Conservation (phyloP, 2,113 vertebrate species). For the Bubo scandiacus region DNA sequence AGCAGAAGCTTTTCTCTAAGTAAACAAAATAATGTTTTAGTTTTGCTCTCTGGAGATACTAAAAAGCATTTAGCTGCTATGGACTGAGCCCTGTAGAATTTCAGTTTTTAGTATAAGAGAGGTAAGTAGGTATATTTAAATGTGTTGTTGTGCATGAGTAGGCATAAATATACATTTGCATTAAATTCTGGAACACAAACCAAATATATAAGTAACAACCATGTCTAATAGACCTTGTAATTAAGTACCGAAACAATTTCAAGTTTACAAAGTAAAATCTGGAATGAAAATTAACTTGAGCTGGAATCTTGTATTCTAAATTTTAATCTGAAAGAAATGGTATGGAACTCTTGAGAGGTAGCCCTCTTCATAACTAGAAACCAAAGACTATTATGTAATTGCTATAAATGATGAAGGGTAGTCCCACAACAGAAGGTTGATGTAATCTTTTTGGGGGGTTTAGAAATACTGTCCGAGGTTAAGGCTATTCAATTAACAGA, state of each 20-base stretch:
- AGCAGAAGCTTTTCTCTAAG: not conserved
- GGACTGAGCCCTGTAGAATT: not conserved
- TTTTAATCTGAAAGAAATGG: not conserved
- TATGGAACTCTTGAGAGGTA: not conserved
- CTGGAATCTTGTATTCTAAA: not conserved
- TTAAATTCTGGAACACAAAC: not conserved
- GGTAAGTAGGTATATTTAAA: not conserved
- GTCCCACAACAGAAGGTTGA: fast-evolving
- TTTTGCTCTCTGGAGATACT: not conserved
- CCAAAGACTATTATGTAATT: not conserved
- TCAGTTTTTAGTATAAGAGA: not conserved
- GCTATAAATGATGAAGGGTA: not conserved
- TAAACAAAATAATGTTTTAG: not conserved
- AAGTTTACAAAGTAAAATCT: not conserved
- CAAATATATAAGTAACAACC: not conserved
- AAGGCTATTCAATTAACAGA: not conserved
- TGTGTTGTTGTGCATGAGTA: not conserved
- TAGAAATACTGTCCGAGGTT: not conserved
- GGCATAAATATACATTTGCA: not conserved
- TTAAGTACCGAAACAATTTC: not conserved
- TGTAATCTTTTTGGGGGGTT: not conserved
- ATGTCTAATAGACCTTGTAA: not conserved
- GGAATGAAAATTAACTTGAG: not conserved
- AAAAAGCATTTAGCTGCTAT: not conserved
- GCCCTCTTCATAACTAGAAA: not conserved